phyloP scores from a whole-genome alignment of 2,888 invertebrate genomes.

The Eristalis arbustorum region DNA sequence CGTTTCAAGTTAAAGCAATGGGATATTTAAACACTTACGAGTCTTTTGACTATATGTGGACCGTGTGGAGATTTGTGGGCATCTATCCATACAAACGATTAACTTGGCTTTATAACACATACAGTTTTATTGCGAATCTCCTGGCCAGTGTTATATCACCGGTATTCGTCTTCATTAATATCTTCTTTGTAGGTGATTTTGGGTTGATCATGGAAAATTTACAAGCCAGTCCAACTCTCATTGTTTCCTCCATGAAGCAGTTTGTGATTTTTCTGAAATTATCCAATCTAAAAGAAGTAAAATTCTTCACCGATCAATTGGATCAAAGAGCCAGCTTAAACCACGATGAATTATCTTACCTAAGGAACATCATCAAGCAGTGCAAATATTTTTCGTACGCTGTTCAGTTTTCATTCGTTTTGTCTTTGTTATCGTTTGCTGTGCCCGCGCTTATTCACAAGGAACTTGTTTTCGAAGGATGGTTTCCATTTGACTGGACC shows the following conservation, averaged over 20 bases:
- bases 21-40: background rate
- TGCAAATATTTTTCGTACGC: background rate
- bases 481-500: slow-evolving; percentile 25
- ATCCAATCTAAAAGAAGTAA: background rate
- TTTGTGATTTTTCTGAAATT: background rate
- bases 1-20: background rate
- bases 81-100: background rate
- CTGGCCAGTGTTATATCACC: background rate
- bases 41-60: slow-evolving; percentile 15
- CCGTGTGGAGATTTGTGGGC: slow-evolving; percentile 1
- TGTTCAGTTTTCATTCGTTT: background rate
- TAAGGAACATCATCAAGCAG: slow-evolving; percentile 1
- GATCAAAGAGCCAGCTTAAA: background rate
- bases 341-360: slow-evolving; percentile 1
- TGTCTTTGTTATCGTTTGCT: background rate
- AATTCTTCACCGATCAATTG: background rate
- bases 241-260: background rate
- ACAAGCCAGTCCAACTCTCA: slow-evolving; percentile 6
- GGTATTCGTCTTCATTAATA: background rate
- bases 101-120: background rate
- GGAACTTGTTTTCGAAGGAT: slow-evolving; percentile 7
- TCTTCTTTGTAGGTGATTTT: background rate
- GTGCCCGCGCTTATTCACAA: background rate
- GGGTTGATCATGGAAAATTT: slow-evolving; percentile 19
- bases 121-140: background rate